Evolutionary conservation across 2,797 vertebrate species (phyloP).

Genomic region (Hirundo rustica): DNA sequence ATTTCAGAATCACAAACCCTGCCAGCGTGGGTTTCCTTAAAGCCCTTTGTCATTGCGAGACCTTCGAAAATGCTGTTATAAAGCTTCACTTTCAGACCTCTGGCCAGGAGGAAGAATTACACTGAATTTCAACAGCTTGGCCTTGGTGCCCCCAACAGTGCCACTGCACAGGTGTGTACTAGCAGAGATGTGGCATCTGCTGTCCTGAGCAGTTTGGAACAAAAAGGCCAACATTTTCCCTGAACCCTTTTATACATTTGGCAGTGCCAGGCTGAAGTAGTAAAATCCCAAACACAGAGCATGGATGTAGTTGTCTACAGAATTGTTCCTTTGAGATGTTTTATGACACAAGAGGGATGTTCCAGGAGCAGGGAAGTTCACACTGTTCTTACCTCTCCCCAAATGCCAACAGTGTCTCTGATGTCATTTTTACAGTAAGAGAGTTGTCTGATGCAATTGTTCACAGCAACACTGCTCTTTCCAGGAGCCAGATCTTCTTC

Average conservation of each 20-base stretch:
- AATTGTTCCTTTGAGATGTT: background rate
- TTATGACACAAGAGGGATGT: background rate
- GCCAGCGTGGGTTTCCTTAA: background rate
- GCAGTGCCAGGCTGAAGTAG: background rate
- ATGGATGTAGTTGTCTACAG: accelerated
- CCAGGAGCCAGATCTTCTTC: conserved; percentile 91
- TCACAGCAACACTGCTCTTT: conserved; percentile 90
- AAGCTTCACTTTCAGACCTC: background rate
- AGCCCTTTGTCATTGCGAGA: background rate
- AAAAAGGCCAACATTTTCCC: background rate
- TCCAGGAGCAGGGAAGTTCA: background rate
- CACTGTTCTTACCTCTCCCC: conserved; percentile 88
- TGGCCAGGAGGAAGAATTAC: background rate
- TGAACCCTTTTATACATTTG: background rate
- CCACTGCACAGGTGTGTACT: background rate
- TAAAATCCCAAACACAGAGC: background rate
- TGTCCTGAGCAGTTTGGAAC: background rate
- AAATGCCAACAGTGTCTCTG: conserved; percentile 89
- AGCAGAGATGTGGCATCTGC: background rate
- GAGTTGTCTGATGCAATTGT: conserved; percentile 95
- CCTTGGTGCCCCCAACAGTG: background rate
- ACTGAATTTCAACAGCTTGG: background rate
- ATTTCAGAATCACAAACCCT: background rate
- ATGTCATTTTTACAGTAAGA: conserved; percentile 95
- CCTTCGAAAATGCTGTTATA: background rate